Conservation (phyloP, 2,888 invertebrate genomes). For the Myathropa florea region DNA sequence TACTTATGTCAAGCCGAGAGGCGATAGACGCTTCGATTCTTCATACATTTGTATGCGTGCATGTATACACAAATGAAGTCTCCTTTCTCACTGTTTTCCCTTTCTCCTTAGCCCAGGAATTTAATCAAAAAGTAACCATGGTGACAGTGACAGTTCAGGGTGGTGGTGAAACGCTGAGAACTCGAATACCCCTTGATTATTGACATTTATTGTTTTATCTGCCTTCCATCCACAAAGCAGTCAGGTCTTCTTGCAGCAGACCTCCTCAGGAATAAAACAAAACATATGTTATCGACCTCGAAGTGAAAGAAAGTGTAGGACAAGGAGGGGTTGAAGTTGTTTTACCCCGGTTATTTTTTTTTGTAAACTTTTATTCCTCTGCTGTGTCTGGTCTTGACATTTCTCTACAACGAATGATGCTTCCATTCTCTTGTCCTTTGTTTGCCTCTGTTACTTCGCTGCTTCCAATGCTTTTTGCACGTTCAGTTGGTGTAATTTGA, state of each 20-base stretch:
- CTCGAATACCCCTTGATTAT: constrained; percentile 13
- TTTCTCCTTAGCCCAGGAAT: neutral
- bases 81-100: neutral
- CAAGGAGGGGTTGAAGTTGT: constrained; percentile 1
- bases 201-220: constrained; percentile 56
- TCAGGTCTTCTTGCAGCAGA: neutral
- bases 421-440: constrained; percentile 29
- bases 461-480: neutral
- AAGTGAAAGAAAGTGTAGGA: constrained; percentile 33
- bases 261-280: constrained; percentile 7
- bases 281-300: constrained; percentile 64
- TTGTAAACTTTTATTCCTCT: neutral
- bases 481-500: constrained; percentile 56
- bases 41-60: neutral
- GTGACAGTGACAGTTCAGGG: constrained; percentile 6
- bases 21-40: neutral
- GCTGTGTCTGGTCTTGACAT: constrained; percentile 46
- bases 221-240: constrained; percentile 30
- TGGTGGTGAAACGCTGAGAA: constrained; percentile 34
- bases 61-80: neutral
- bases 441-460: neutral
- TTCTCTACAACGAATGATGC: constrained; percentile 35
- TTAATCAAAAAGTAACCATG: neutral
- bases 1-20: too few relatives aligned
- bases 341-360: neutral